Evolutionary conservation across 2,113 vertebrate species (phyloP).

Genomic region (Protobothrops mucrosquamatus): DNA sequence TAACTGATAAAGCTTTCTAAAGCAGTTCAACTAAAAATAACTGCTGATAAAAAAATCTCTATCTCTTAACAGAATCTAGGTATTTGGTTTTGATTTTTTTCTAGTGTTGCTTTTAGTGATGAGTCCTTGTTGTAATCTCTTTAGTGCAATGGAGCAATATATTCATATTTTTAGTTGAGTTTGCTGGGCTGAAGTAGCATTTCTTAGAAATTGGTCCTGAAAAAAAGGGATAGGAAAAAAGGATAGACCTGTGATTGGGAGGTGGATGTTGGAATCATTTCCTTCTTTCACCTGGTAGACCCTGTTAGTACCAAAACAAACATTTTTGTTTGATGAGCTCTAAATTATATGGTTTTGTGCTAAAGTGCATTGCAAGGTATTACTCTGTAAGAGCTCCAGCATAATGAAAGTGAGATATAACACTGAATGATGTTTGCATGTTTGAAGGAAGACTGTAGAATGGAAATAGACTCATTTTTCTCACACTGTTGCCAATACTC

Average conservation of each 20-base stretch:
- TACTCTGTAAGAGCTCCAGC: not conserved
- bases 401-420: not conserved
- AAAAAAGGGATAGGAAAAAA: not conserved
- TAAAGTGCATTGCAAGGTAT: not conserved
- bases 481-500: not conserved
- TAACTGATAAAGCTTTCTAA: not conserved
- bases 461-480: not conserved
- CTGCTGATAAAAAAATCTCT: not conserved
- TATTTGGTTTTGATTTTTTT: not conserved
- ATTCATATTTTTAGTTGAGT: not conserved
- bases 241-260: not conserved
- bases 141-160: not conserved
- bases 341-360: not conserved
- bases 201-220: not conserved
- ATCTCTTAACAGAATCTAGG: not conserved
- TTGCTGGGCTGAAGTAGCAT: not conserved
- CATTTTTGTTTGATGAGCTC: not conserved
- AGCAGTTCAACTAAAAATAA: not conserved
- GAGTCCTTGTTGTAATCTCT: not conserved
- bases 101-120: too few relatives aligned
- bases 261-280: not conserved
- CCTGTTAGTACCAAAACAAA: not conserved
- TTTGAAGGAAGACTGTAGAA: not conserved
- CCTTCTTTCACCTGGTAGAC: not conserved
- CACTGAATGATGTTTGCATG: not conserved